Evolutionary conservation across 2,797 vertebrate genomes (phyloP).

Genomic region (Myotis vivesi): DNA sequence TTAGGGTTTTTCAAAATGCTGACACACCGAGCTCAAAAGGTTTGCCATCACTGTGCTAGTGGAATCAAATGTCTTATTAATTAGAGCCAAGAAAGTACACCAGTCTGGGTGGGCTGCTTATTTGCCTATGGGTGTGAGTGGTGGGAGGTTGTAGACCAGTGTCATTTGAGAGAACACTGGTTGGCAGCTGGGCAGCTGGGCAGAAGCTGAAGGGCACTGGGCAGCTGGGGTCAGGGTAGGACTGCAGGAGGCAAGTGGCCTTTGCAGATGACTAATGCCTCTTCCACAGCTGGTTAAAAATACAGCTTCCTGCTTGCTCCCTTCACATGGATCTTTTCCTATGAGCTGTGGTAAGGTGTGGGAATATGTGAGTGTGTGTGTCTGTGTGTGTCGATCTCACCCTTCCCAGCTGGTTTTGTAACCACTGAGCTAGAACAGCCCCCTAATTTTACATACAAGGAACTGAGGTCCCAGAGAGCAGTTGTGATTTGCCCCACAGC

Average conservation of each 20-base stretch:
- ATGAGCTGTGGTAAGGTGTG: not conserved
- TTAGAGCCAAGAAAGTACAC: not conserved
- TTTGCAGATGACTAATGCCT: not conserved
- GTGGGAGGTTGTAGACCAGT: not conserved
- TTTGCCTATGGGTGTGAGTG: too few relatives aligned
- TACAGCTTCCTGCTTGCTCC: not conserved
- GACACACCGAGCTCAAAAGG: too few relatives aligned
- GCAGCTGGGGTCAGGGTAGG: not conserved
- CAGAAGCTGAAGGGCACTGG: not conserved
- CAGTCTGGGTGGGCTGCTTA: not conserved
- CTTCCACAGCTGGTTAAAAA: not conserved
- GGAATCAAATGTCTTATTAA: not conserved
- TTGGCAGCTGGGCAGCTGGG: not conserved
- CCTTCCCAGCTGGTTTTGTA: not conserved
- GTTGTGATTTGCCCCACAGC: rapidly evolving
- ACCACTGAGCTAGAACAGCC: not conserved
- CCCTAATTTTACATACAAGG: not conserved
- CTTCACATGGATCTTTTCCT: not conserved
- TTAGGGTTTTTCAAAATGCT: too few relatives aligned
- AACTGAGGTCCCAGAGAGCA: not conserved
- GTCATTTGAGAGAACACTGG: rapidly evolving
- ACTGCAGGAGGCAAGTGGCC: not conserved
- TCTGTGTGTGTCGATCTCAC: not conserved
- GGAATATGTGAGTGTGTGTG: not conserved
- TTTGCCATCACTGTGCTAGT: too few relatives aligned